Evolutionary conservation across 35 echinoderm and acorn worm genomes (phyloP), one percentile per base, ranked within the genome.

Genomic region (Stichopus chloronotus): DNA sequence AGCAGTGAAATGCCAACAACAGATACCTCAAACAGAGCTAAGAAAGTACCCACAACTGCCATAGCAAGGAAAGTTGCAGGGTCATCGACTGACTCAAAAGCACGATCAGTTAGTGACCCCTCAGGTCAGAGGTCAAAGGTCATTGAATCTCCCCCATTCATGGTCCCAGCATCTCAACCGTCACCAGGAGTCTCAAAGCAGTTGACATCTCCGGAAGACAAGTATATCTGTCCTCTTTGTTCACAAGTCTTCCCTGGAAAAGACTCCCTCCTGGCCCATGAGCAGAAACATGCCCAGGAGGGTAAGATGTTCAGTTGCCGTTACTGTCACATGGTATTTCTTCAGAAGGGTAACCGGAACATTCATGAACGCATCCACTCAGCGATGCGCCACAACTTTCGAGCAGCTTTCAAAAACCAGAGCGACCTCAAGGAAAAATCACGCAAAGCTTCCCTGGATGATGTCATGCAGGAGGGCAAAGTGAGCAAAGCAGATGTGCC

Each of bases 361-460:
- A 91, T 91, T 0, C 90, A 91, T 9, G 90, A 91, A 25, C 69
- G 90, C 4, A 91, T 91, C 17, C 90, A 91, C 76, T 91, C 90
- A 0, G 90, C 90, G 9, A 78, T 91, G 71, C 6, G 76, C 21
- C 90, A 91, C 52, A 91, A 91, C 76, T 78, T 77, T 13, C 6
- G 76, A 57, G 59, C 69, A 8, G 55, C 90, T 14, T 78, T 53
- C 76, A 91, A 79, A 72, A n/a, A 55, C 58, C 52, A 54, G 58
- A 56, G 59, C 1, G 74, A 53, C 20, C 25, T 52, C 8, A 22
- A 7, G 74, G 90, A 77, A 22, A 91, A 79, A 72, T 24, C 87
- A 6, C 87, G 52, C 21, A 59, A n/a, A 43, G 12, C 87, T 13
- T 4, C 87, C 7, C 55, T 63, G 61, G 87, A 89, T 21, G 87